These are phyloP conservation scores for Melopsittacus undulatus DNA, from an alignment of 2,797 vertebrate genomes.

Conservation along the genomic window DNA sequence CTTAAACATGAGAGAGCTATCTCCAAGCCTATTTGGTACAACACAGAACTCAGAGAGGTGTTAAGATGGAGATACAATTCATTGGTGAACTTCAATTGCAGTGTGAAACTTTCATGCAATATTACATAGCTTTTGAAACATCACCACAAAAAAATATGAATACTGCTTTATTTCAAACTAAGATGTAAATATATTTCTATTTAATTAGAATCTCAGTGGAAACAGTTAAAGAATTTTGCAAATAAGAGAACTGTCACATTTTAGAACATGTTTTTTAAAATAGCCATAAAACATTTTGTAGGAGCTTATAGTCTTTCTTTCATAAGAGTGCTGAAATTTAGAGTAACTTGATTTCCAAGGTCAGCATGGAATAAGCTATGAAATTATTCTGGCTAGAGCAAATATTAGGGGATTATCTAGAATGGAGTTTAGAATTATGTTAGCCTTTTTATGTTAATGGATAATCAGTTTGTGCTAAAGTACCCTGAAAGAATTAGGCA, in stretches of 20 bases:
- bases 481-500: background rate
- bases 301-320: constrained; percentile 3
- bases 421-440: background rate
- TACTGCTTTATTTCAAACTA: background rate
- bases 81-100: background rate
- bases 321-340: background rate
- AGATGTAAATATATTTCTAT: background rate
- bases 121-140: background rate
- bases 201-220: background rate
- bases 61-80: background rate
- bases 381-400: constrained; percentile 21
- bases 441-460: constrained; percentile 14
- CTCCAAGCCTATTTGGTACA: background rate
- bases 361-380: constrained; percentile 2
- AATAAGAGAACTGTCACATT: background rate
- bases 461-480: constrained; percentile 30
- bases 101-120: background rate
- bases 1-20: background rate
- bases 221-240: background rate
- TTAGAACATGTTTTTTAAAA: constrained; percentile 6
- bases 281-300: background rate
- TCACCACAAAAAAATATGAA: background rate
- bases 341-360: constrained; percentile 32
- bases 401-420: background rate
- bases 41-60: background rate